Percentiles rank a stretch among this genome's conserved stretches.
Evolutionary conservation across 1,140 invertebrate genomes (phyloP).

Genomic region (Branchinecta lindahli): DNA sequence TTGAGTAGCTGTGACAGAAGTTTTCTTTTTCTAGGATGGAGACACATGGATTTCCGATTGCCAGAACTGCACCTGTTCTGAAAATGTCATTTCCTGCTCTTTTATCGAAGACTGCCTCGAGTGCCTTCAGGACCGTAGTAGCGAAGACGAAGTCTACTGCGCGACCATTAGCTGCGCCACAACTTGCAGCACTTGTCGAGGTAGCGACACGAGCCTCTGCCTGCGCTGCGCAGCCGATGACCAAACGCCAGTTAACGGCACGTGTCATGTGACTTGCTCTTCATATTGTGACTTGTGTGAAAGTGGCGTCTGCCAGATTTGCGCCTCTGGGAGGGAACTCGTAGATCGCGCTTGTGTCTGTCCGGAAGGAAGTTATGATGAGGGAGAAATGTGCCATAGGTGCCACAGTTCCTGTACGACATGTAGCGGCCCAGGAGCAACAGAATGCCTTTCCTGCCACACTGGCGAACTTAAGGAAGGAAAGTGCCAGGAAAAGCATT

Average conservation of each 20-base stretch:
- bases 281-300: not conserved
- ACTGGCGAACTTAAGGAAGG: not conserved
- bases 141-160: not conserved
- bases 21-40: not conserved
- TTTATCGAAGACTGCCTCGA: slow-evolving; percentile 1
- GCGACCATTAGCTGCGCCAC: not conserved
- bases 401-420: not conserved
- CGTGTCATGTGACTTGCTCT: not conserved
- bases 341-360: not conserved
- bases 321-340: not conserved
- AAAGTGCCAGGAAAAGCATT: not conserved
- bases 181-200: not conserved
- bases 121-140: not conserved
- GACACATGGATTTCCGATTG: slow-evolving; percentile 2
- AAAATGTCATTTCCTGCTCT: not conserved
- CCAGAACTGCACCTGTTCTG: not conserved
- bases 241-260: not conserved
- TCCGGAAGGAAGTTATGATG: slow-evolving; percentile 1
- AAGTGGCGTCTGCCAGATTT: not conserved
- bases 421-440: not conserved
- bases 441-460: not conserved
- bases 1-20: not conserved
- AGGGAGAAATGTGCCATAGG: not conserved
- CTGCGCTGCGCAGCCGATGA: not conserved
- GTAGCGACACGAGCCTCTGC: not conserved